Evolutionary conservation across 2,797 vertebrate species (phyloP), one percentile per base, ranked within the genome.

Genomic region (Protosalanx chinensis): DNA sequence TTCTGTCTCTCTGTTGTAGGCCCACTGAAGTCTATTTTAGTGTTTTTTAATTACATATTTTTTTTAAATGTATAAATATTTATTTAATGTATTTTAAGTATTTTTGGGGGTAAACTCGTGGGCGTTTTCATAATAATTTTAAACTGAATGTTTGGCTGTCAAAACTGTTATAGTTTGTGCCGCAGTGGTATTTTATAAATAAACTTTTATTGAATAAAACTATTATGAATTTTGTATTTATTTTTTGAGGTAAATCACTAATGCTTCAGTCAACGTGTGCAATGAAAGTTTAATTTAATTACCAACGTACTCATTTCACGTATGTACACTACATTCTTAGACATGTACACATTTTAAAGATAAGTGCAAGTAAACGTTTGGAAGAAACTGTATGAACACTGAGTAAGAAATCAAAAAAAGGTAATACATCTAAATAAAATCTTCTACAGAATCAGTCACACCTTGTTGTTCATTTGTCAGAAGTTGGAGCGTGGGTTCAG

Each of bases 1-100:
- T 51, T 81, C 81, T 16, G 68, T 88, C 3, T 75, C 83, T 30
- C 69, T 90, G 67, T 74, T 90, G 18, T 92, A 71, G 82, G 71
- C 8, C 6, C 10, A 3, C 7, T 10, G 1, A 32, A 18, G 51
- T 27, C 57, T 13, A 13, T n/a, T 64, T 18, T 18, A 12, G 2
- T 27, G 23, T 59, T 10, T 59, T 10, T 23, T 58, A 5, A 27
- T 27, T 27, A 27, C 23, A 27, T 27, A 27, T 27, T 27, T 8
- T 23, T 59, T 59, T 59, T 7, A 37, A 6, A 37, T 37, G 35
- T 37, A 37, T 37, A 37, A 37, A 37, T 37, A 37, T 37, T 37
- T 37, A 5, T 41, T 41, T 41, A 12, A 46, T 29, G 10, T 27
- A 12, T 20, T 1, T 49, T 69, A 13, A 32, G 0, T 5, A 16